Evolutionary conservation across 2,797 vertebrate species (phyloP).

Genomic region (Xenentodon cancila): DNA sequence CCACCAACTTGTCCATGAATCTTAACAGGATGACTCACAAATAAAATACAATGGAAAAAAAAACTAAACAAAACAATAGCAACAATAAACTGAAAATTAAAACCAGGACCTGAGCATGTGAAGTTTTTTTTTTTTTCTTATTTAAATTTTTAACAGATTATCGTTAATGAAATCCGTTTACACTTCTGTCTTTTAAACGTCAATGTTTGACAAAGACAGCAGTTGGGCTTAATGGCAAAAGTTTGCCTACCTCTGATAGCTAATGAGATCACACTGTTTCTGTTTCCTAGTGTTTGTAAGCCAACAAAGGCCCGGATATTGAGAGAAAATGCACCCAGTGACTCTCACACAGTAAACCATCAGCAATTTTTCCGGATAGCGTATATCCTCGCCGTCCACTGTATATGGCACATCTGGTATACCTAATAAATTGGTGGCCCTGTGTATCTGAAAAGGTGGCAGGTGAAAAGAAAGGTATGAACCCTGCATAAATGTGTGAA

Average conservation of each 20-base stretch:
- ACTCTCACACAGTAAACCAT: no score
- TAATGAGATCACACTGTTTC: conserved; percentile 27
- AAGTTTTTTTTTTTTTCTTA: neutral
- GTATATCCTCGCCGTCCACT: no score
- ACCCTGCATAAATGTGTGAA: no score
- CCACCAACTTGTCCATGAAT: no score
- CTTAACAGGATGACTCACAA: no score
- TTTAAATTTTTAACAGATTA: neutral
- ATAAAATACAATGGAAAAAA: no score
- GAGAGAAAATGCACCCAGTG: neutral
- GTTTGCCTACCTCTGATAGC: conserved; percentile 5
- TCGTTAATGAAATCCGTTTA: conserved; percentile 35
- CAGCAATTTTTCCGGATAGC: no score
- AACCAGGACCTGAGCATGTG: neutral
- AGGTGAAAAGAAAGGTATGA: no score
- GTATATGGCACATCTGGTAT: no score
- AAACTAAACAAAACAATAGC: no score
- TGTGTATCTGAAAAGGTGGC: no score
- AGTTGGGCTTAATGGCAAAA: conserved; percentile 9
- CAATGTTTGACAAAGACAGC: conserved; percentile 4
- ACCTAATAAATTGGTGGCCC: no score
- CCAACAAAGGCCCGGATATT: neutral
- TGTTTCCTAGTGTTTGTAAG: conserved; percentile 5
- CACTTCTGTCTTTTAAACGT: conserved; percentile 10
- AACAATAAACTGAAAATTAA: neutral